Evolutionary conservation across 2,888 invertebrate species (phyloP).

Genomic region (Phengaris arion): DNA sequence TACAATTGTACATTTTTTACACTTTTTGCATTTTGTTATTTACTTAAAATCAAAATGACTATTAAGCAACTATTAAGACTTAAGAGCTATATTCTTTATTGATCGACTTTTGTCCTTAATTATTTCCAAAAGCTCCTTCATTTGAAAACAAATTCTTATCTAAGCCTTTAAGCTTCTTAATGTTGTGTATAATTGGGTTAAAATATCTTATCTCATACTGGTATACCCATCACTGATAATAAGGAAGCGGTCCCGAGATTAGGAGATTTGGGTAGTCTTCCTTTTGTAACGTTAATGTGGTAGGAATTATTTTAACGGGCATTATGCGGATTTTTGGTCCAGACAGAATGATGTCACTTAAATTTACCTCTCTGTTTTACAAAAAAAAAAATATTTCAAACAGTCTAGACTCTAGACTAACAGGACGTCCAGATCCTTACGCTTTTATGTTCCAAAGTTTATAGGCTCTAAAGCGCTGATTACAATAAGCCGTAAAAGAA

Average conservation of each 20-base stretch:
- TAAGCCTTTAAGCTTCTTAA: not conserved
- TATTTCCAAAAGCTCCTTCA: no score
- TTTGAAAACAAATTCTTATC: no score
- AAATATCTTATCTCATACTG: not conserved
- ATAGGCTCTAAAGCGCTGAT: constrained; percentile 1
- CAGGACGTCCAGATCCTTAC: not conserved
- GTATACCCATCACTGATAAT: constrained; percentile 9
- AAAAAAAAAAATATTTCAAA: not conserved
- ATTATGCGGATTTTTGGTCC: not conserved
- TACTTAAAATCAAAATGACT: not conserved
- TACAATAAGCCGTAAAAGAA: constrained; percentile 5
- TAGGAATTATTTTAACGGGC: constrained; percentile 10
- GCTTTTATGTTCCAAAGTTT: constrained; percentile 1
- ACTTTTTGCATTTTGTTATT: not conserved
- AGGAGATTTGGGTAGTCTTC: not conserved
- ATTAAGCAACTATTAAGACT: not conserved
- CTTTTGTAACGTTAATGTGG: constrained; percentile 1
- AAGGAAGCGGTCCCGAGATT: constrained; percentile 9
- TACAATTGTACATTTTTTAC: not conserved
- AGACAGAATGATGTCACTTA: not conserved
- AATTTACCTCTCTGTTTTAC: not conserved
- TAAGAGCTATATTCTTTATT: not conserved
- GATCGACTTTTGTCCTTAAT: not conserved
- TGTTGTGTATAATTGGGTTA: constrained; percentile 7
- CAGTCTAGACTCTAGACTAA: not conserved